Evolutionary conservation across 1,140 invertebrate species (phyloP).

Genomic region (Brachionus asplanchnoidis): DNA sequence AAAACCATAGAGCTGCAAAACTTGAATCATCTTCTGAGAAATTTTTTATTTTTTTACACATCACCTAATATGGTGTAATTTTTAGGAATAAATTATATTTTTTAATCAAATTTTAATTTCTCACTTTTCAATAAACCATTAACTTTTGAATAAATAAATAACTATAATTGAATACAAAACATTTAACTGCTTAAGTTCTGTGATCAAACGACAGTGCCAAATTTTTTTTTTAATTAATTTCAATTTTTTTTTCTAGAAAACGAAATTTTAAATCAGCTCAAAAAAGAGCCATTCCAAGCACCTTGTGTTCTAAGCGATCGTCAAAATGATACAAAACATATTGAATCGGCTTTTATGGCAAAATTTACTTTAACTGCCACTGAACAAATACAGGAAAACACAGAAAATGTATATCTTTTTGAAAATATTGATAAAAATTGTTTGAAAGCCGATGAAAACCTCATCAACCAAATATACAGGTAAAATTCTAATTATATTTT

Average conservation of each 20-base stretch:
- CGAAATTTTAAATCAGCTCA: neutral
- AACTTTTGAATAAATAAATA: no score
- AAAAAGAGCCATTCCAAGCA: neutral
- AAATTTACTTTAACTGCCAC: neutral
- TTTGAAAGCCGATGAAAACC: slow-evolving; percentile 2
- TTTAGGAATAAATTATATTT: no score
- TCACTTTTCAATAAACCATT: no score
- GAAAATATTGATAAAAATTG: slow-evolving; percentile 24
- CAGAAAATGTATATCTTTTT: neutral
- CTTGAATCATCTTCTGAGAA: no score
- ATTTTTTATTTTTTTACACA: no score
- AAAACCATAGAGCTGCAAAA: no score
- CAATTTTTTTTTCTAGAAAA: neutral
- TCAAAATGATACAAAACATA: neutral
- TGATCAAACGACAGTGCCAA: no score
- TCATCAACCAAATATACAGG: slow-evolving; percentile 18
- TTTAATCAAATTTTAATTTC: no score
- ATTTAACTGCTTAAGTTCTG: no score
- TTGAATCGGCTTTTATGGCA: neutral
- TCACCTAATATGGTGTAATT: no score
- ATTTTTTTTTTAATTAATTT: neutral
- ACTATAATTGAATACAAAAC: no score
- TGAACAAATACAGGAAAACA: neutral
- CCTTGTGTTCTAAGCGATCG: neutral
- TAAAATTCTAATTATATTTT: neutral